phyloP scores from a whole-genome alignment of 2,113 vertebrate genomes.

The Carollia perspicillata region DNA sequence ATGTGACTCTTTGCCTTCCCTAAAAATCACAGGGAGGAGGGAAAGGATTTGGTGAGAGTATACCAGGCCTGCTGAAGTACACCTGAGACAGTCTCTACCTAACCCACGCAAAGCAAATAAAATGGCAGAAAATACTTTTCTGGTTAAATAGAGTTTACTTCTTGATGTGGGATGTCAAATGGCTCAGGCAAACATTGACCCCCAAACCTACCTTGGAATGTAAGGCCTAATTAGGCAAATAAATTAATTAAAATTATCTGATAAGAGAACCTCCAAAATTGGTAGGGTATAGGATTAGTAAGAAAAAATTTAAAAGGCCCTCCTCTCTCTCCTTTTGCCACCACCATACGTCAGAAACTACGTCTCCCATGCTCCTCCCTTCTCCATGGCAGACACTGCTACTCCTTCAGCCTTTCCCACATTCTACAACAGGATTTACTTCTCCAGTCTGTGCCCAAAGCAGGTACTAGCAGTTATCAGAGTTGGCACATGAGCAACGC shows the following conservation, averaged over 20 bases:
- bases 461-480: neutral
- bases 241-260: neutral
- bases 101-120: neutral
- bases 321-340: neutral
- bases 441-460: neutral
- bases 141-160: neutral
- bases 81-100: neutral
- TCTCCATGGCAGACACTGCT: neutral
- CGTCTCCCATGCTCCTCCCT: neutral
- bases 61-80: neutral
- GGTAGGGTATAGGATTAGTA: neutral
- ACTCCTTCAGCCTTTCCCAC: neutral
- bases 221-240: neutral
- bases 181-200: neutral
- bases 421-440: neutral
- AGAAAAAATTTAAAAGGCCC: neutral
- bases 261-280: neutral
- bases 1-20: neutral
- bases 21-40: neutral
- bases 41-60: neutral
- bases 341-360: neutral
- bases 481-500: neutral
- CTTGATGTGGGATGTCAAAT: neutral
- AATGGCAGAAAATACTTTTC: neutral
- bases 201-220: neutral